Evolutionary conservation across 2,797 vertebrate species (phyloP), one percentile per base, ranked within the genome.

Genomic region (Ctenochaetus hawaiiensis): DNA sequence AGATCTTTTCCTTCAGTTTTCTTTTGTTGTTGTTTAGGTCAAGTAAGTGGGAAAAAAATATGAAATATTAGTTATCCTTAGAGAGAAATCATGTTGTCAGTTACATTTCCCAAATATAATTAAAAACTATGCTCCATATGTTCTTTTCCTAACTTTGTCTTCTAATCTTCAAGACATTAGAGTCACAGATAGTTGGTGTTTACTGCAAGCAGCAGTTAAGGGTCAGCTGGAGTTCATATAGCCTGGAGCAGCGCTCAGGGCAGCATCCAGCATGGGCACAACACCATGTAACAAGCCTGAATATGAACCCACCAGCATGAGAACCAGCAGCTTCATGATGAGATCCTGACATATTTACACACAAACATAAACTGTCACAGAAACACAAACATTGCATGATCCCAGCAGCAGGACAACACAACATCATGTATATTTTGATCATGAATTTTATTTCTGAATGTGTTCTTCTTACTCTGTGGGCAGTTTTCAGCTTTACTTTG

Each of bases 211-310:
- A 79, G 77, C 63, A 66, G 76, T 59, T 75, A 65, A 64, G 81
- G 82, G 78, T 91, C 81, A 89, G 72, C 49, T 81, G 52, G 54
- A 89, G 90, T 89, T 90, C 78, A 82, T 1, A 13, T 77, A 44
- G 84, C 89, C 89, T 54, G 80, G 67, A 87, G 90, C 78, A 69
- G 59, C 52, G 62, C 84, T 72, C 41, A 52, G 72, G 83, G 88
- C 78, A 61, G 63, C 60, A 47, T 66, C 78, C 73, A 74, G 72
- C 69, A 73, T 53, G 68, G 73, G 60, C 71, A 67, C 70, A 63
- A 41, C 67, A 74, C 58, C 60, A 77, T 66, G 77, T 86, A 75
- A 77, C 75, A 70, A 81, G 61, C 45, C 43, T 65, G 56, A 56
- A 67, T 61, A 22, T 66, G 43, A 81, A 39, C 52, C 61, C 51